Base-by-base conservation (phyloP, 2,113 vertebrate species). In the Eudyptes chrysolophus region DNA sequence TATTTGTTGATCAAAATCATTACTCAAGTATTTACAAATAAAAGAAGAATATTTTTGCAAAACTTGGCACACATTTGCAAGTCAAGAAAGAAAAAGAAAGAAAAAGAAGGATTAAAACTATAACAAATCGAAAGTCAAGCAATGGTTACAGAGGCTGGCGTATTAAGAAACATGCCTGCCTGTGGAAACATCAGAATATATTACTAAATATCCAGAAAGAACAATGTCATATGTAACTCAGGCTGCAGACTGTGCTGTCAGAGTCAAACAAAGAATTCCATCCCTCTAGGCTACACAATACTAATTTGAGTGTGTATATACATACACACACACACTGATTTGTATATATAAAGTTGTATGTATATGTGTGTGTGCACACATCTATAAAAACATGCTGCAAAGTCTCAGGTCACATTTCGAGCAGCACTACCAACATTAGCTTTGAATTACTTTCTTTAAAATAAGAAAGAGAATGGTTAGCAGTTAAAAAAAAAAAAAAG, bases 271-370 rank as follows among this genome's bases (percentile, higher is more conserved):
- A 58, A 79, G 29, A 72, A 83, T 32, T 82, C 36, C 8, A 38
- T 19, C 29, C 44, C 36, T 65, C 46, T 22, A 9, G 0, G 38
- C 34, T 65, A 81, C 62, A 57, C 29, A 70, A 44, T 8, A 34
- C 30, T 60, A 27, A 80, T n/a, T 7, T 51, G 10, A 87, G 36
- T 30, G 34, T 11, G 15, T 16, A 26, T 14, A 29, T 46, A 40
- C 0, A 0, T 16, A 51, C 22, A 30, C 11, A 60, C 6, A 29
- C 17, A 46, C 13, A 34, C 0, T 0, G 18, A 20, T 29, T 42
- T 1, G 5, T 11, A 57, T 7, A 38, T 17, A 52, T 16, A 38
- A 38, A 69, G 32, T 7, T 38, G 1, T 2, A 26, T 6, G 10
- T 4, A 21, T 11, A 9, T 4, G 10, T 16, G 12, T 58, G 15